A percentile compares a stretch with the other conserved stretches of the same genome.
Conservation (phyloP, 2,797 vertebrate species). For the Poeciliopsis turneri region DNA sequence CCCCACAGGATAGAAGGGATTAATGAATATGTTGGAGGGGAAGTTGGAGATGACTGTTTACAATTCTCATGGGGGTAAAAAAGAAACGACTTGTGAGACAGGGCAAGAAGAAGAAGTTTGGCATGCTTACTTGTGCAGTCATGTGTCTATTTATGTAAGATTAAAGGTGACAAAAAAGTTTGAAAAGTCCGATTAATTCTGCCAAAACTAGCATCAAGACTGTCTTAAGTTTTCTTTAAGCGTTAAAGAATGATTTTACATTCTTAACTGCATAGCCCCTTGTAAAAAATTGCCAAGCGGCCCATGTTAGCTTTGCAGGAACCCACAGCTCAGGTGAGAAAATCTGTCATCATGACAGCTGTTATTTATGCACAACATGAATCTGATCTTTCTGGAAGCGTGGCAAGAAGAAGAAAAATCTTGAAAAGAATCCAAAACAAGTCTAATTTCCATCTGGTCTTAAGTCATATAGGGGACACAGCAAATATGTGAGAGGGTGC, state of each 20-base stretch:
- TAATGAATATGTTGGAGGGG: conserved; percentile 79
- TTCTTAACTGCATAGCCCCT: not conserved
- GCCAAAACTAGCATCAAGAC: not conserved
- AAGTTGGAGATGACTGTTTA: conserved; percentile 82
- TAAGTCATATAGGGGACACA: not conserved
- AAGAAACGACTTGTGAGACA: conserved; percentile 52
- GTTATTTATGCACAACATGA: not conserved
- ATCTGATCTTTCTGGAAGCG: not conserved
- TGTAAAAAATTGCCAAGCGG: not conserved
- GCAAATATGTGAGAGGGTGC: not conserved
- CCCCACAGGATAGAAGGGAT: conserved; percentile 78
- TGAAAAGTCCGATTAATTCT: not conserved
- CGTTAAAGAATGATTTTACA: not conserved
- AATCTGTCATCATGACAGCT: not conserved
- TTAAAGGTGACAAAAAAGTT: not conserved
- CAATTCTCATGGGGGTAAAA: conserved; percentile 69
- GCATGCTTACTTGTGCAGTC: conserved; percentile 8
- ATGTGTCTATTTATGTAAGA: conserved; percentile 20
- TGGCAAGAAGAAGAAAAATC: not conserved
- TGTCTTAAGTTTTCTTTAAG: not conserved
- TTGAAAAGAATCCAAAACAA: not conserved
- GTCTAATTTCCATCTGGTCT: not conserved
- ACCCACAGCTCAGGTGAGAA: not conserved
- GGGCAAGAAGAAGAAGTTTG: conserved; percentile 29
- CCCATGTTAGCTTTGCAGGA: not conserved